Base-by-base conservation (phyloP, 2,113 vertebrate species). In the Seriola dumerili region DNA sequence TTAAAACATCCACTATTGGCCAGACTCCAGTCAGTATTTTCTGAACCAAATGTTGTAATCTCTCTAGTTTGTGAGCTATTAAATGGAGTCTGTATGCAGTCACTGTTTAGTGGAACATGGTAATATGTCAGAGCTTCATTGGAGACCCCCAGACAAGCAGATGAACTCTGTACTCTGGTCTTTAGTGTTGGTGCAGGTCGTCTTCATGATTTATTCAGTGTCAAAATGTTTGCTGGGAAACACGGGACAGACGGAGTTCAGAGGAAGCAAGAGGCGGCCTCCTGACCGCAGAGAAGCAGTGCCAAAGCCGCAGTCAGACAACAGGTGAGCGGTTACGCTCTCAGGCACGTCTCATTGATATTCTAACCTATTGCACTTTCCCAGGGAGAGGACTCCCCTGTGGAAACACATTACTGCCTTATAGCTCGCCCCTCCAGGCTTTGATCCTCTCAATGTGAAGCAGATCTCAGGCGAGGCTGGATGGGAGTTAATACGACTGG, bases 321-420 rank as follows among this genome's bases (percentile, higher is more conserved):
- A 95, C 93, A 95, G 94, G 95, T 94, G 93, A 94, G 85, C 81
- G 64, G 92, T 91, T 94, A 85, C 88, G 90, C 91, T 94, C 89
- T 87, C 81, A 46, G 91, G 83, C 90, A 90, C 91, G 91, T 93
- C 93, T 92, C 88, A 91, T 87, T 94, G 94, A 94, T 95, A 94
- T 94, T 94, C 92, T 95, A 95, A 95, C 94, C 95, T 95, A 90
- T 92, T 95, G 93, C 94, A 92, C 93, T 94, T 95, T 95, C 93
- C 90, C 94, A 92, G 88, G 89, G 71, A 89, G 80, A 76, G 75
- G 86, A 92, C 88, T 91, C 94, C 93, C 91, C 85, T 76, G 87
- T 91, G 92, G 91, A 91, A 84, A 88, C 84, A 88, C 89, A 83
- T 93, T 90, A 93, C 81, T 87, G 89, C 91, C 83, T 83, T 81